These are phyloP conservation scores for Ardeotis arabs DNA, from an alignment of 2,113 vertebrate genomes.

Conservation along the genomic window DNA sequence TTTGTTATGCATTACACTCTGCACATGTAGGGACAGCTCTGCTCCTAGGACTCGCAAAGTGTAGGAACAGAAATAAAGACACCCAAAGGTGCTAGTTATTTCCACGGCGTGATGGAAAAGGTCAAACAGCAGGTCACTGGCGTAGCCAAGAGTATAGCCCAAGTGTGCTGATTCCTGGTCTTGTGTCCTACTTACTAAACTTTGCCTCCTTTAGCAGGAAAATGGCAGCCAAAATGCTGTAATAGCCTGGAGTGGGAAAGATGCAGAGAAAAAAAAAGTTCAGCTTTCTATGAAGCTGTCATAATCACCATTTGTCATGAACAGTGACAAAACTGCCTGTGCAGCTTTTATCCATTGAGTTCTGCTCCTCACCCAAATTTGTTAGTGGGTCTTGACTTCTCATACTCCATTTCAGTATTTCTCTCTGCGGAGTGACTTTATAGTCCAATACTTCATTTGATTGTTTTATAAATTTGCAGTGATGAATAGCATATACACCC, in stretches of 20 bases:
- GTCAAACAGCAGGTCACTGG: neutral
- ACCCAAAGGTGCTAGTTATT: neutral
- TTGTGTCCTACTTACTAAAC: neutral
- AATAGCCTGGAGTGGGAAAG: neutral
- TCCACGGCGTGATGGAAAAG: neutral
- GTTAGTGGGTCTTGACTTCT: neutral
- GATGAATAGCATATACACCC: neutral
- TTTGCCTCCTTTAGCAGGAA: neutral
- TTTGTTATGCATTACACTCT: neutral
- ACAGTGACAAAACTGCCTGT: neutral
- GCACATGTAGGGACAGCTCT: neutral
- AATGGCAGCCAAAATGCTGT: slow-evolving; percentile 19
- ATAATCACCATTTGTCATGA: neutral
- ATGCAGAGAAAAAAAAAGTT: neutral
- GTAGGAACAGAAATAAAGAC: neutral
- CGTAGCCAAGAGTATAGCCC: neutral
- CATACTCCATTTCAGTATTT: neutral
- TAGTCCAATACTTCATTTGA: neutral
- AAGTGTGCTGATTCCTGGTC: neutral
- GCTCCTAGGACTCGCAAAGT: neutral
- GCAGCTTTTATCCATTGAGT: neutral
- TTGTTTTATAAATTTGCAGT: neutral
- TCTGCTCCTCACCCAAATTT: neutral
- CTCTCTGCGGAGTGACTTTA: neutral
- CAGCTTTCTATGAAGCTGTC: neutral